Evolutionary conservation across 2,113 vertebrate genomes (phyloP).

Genomic region (rat (Rattus norvegicus)): DNA sequence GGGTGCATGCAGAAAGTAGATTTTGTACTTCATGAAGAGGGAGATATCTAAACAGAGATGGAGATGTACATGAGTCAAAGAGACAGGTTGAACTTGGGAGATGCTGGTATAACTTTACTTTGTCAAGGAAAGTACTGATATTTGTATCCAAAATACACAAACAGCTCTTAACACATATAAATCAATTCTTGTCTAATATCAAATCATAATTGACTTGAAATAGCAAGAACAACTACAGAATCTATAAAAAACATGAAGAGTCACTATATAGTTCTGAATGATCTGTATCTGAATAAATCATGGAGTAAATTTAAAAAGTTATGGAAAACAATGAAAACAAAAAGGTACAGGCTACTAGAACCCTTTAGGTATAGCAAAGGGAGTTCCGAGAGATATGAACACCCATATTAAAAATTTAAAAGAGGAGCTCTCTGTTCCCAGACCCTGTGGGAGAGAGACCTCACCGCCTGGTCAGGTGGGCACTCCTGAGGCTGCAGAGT

Average conservation of each 20-base stretch:
- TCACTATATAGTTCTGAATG: not conserved
- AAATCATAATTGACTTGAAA: not conserved
- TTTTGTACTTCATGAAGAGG: not conserved
- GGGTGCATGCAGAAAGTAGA: not conserved
- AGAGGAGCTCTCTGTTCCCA: too few species aligned
- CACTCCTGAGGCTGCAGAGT: too few species aligned
- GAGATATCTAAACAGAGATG: not conserved
- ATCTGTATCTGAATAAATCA: not conserved
- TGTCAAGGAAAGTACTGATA: constrained; percentile 4
- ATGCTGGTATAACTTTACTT: not conserved
- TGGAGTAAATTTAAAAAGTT: not conserved
- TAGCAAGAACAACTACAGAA: not conserved
- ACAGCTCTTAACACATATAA: not conserved
- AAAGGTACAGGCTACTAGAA: not conserved
- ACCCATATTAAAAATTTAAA: not conserved
- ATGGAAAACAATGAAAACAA: not conserved
- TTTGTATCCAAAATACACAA: not conserved
- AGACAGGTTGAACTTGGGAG: not conserved
- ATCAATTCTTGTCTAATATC: not conserved
- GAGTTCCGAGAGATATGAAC: not conserved
- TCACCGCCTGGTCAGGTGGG: too few species aligned
- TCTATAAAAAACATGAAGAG: not conserved
- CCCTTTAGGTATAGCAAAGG: not conserved
- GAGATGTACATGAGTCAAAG: not conserved
- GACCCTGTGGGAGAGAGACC: too few species aligned